Conservation (phyloP, 2,888 invertebrate genomes). For the Himalopsyche anomala region DNA sequence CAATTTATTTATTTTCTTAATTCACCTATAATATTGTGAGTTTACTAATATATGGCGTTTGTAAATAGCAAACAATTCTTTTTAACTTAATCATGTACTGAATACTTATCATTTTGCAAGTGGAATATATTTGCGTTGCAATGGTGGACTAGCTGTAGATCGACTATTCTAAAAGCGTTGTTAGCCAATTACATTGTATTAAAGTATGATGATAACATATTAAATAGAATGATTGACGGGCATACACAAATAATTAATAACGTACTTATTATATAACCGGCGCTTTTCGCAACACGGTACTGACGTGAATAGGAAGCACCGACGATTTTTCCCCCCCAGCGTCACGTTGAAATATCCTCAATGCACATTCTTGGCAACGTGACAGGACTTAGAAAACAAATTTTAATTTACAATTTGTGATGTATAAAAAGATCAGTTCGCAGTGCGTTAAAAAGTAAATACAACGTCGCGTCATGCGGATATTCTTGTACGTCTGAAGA, state of each 20-base stretch:
- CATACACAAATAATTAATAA: slow-evolving; percentile 5
- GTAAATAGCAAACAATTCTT: no score
- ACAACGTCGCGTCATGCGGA: not conserved
- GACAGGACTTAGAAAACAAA: not conserved
- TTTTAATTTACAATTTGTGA: slow-evolving; percentile 7
- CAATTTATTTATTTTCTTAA: no score
- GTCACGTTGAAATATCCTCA: slow-evolving; percentile 35
- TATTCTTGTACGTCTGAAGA: no score
- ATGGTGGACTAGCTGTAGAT: no score
- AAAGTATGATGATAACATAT: not conserved
- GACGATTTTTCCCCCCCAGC: not conserved
- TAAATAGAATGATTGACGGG: not conserved
- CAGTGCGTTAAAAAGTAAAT: slow-evolving; percentile 32
- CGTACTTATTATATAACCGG: not conserved
- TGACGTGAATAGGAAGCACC: not conserved
- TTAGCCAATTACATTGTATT: not conserved
- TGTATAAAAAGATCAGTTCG: not conserved
- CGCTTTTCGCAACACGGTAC: not conserved
- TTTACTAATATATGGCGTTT: no score
- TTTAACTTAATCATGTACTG: no score
- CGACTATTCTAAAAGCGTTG: no score
- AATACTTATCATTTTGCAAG: no score
- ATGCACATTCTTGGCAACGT: slow-evolving; percentile 38
- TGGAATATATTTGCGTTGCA: no score
- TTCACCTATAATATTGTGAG: no score